These are phyloP conservation scores for Thymelicus lineola DNA, from an alignment of 2,888 invertebrate species.

Conservation along the genomic window DNA sequence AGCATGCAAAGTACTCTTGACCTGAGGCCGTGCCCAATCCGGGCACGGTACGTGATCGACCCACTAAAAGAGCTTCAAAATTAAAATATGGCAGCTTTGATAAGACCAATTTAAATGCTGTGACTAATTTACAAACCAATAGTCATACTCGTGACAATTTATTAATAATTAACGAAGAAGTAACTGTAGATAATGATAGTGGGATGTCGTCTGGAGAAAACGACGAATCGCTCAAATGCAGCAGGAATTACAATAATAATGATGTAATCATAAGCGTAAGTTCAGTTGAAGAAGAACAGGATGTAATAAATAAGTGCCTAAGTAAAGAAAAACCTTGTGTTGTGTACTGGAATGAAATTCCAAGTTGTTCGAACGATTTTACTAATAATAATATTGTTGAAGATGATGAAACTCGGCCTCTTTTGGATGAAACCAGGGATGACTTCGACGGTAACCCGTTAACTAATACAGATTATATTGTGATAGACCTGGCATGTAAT, in stretches of 20 bases:
- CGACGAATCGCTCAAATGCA: slow-evolving; percentile 69
- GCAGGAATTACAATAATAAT: slow-evolving; percentile 55
- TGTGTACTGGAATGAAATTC: slow-evolving; percentile 78
- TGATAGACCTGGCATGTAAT: slow-evolving; percentile 79
- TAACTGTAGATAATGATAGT: slow-evolving; percentile 58
- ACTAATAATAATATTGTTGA: slow-evolving; percentile 64
- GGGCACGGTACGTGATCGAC: slow-evolving; percentile 64
- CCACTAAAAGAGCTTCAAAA: slow-evolving; percentile 52
- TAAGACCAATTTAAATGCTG: slow-evolving; percentile 60
- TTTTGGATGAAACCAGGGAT: slow-evolving; percentile 43
- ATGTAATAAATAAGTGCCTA: slow-evolving; percentile 79
- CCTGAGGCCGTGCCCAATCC: slow-evolving; percentile 77
- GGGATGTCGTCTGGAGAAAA: slow-evolving; percentile 81
- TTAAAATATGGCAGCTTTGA: slow-evolving; percentile 74
- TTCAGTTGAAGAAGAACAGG: slow-evolving; percentile 57
- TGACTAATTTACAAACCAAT: slow-evolving; percentile 49
- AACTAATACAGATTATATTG: slow-evolving; percentile 66
- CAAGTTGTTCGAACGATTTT: slow-evolving; percentile 74
- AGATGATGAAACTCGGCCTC: slow-evolving; percentile 51
- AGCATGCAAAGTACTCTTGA: slow-evolving; percentile 70
- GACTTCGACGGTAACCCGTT: slow-evolving; percentile 44
- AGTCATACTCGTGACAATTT: slow-evolving; percentile 46
- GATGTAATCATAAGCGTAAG: slow-evolving; percentile 49
- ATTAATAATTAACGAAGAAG: slow-evolving; percentile 40
- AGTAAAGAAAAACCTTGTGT: slow-evolving; percentile 66